phyloP scores from a whole-genome alignment of 92 coral and sea anemone species.

The Zoanthus gigantus region DNA sequence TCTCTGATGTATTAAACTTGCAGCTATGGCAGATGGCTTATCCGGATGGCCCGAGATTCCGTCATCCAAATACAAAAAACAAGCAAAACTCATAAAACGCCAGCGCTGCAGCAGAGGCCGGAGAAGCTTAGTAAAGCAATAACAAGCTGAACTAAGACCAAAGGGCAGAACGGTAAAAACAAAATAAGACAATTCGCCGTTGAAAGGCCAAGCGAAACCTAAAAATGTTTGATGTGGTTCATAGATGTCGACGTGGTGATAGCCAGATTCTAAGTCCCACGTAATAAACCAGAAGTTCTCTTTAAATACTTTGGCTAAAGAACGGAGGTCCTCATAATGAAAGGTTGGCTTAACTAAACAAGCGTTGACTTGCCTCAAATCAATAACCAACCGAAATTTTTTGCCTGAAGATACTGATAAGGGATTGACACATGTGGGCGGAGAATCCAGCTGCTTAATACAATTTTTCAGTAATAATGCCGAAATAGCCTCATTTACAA shows the following conservation, averaged over 20 bases:
- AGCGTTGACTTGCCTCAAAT: constrained; percentile 35
- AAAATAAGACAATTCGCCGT: background rate
- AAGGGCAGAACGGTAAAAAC: constrained; percentile 35
- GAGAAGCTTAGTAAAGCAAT: no score
- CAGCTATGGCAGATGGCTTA: constrained; percentile 1
- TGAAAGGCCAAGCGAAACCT: constrained; percentile 38
- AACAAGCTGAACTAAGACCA: constrained; percentile 32
- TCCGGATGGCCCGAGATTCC: constrained; percentile 43
- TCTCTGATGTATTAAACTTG: constrained; percentile 23
- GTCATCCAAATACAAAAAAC: constrained; percentile 44
- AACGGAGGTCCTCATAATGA: constrained; percentile 41
- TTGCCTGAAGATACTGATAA: constrained; percentile 42
- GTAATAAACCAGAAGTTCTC: constrained; percentile 42
- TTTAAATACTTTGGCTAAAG: constrained; percentile 36
- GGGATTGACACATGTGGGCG: constrained; percentile 38
- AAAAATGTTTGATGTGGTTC: background rate
- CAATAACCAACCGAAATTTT: constrained; percentile 41
- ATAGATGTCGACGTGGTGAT: background rate
- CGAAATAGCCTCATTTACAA: no score
- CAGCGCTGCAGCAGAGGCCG: no score
- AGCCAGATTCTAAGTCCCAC: background rate
- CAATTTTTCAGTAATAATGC: background rate
- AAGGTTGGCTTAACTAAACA: background rate
- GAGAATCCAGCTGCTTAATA: background rate
- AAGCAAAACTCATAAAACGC: no score